A percentile compares a stretch with the other conserved stretches of the same genome.
phyloP scores from a whole-genome alignment of 1,140 invertebrate genomes.

The Hormaphis cornu region DNA sequence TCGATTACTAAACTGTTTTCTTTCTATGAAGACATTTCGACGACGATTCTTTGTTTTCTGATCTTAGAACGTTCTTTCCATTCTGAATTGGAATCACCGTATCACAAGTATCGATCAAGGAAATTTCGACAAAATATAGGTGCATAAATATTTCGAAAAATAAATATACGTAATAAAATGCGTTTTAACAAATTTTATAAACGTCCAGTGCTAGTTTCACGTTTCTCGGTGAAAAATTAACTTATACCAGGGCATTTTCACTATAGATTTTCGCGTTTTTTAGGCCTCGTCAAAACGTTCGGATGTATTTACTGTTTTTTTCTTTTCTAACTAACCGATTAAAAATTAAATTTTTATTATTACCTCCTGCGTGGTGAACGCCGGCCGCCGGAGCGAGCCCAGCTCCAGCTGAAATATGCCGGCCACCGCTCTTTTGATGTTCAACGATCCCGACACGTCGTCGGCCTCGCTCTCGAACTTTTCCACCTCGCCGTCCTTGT shows the following conservation, averaged over 20 bases:
- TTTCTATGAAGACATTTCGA: too few relatives aligned
- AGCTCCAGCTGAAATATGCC: conserved; percentile 36
- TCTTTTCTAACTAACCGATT: neutral
- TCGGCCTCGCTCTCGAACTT: neutral
- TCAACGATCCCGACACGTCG: conserved; percentile 36
- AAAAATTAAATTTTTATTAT: neutral
- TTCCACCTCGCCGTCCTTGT: conserved; percentile 23
- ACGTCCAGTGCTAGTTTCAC: too few relatives aligned
- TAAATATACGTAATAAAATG: too few relatives aligned
- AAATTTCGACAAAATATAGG: too few relatives aligned
- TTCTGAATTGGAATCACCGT: too few relatives aligned
- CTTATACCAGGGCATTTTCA: neutral
- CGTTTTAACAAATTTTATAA: too few relatives aligned
- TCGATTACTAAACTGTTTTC: too few relatives aligned
- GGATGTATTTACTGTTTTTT: neutral
- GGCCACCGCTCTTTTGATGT: conserved; percentile 38
- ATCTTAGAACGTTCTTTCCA: too few relatives aligned
- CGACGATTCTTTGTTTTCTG: too few relatives aligned
- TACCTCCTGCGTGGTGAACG: conserved; percentile 21
- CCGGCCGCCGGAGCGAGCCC: neutral
- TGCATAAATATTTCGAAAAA: too few relatives aligned
- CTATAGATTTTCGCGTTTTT: neutral
- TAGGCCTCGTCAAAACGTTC: neutral
- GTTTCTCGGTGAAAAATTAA: too few relatives aligned
- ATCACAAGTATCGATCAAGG: too few relatives aligned